These are phyloP conservation scores for Crax fasciolata DNA, from an alignment of 2,797 vertebrate species.

Conservation along the genomic window DNA sequence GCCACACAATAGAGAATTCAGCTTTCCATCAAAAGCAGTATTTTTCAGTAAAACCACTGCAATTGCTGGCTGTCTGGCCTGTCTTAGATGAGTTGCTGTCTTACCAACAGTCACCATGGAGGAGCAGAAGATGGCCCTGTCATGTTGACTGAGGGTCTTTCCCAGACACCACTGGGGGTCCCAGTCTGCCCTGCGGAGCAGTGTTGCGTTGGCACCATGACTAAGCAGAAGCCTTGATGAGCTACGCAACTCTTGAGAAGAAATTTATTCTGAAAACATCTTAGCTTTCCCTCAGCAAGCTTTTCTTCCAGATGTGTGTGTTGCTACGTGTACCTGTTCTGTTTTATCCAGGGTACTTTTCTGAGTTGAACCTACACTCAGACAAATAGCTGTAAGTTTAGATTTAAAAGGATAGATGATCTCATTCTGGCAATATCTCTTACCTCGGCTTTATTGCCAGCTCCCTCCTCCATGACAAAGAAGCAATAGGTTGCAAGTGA, in stretches of 20 bases:
- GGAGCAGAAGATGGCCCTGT: neutral
- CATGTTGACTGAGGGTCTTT: neutral
- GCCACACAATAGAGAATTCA: neutral
- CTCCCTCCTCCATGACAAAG: neutral
- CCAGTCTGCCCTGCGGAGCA: neutral
- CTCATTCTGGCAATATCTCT: slow-evolving; percentile 3
- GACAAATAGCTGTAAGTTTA: neutral
- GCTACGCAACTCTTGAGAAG: neutral
- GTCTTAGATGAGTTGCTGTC: neutral
- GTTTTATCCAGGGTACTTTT: neutral
- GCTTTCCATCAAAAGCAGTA: neutral
- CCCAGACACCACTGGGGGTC: neutral
- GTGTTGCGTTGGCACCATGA: neutral
- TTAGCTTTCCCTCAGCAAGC: neutral
- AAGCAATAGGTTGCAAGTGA: neutral
- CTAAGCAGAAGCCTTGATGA: neutral
- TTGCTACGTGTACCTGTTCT: neutral
- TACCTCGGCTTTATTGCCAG: neutral
- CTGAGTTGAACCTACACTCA: neutral
- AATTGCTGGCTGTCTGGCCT: neutral
- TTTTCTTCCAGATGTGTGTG: neutral
- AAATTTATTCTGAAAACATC: neutral
- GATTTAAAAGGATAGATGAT: neutral
- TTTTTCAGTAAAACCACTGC: neutral
- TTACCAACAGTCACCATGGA: neutral